Conservation (phyloP, 2,797 vertebrate species). For the Acipenser oxyrinchus region DNA sequence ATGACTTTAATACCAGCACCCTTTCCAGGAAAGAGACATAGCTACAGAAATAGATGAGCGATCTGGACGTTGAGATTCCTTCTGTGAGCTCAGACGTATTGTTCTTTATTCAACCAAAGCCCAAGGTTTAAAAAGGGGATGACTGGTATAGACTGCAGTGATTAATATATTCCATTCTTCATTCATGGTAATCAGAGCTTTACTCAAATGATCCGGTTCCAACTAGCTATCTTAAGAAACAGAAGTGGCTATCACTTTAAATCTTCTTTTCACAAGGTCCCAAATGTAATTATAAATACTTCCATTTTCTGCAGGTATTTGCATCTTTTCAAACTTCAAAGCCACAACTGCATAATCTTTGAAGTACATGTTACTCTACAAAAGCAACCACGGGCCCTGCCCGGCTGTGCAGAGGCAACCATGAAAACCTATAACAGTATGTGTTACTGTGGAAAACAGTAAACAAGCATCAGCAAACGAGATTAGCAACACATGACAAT, state of each 20-base stretch:
- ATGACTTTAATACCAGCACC: no score
- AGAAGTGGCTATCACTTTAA: slow-evolving; percentile 10
- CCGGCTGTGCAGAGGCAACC: background rate
- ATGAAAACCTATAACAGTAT: background rate
- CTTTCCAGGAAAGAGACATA: no score
- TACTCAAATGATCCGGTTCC: slow-evolving; percentile 3
- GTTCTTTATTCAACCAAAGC: no score
- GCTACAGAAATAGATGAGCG: no score
- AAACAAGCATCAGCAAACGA: background rate
- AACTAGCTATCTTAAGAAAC: slow-evolving; percentile 3
- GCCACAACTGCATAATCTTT: slow-evolving; percentile 1
- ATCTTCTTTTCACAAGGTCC: slow-evolving; percentile 2
- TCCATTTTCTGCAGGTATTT: slow-evolving; percentile 12
- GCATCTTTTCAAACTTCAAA: slow-evolving; percentile 14
- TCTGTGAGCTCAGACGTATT: no score
- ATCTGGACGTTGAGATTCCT: no score
- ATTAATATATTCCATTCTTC: no score
- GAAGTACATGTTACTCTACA: slow-evolving; percentile 1
- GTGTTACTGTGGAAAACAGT: background rate
- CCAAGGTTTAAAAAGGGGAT: no score
- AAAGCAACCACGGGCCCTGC: background rate
- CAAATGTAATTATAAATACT: slow-evolving; percentile 12
- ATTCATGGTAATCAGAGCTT: background rate
- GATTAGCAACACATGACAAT: background rate
- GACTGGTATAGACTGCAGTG: no score